Conservation (phyloP, 2,797 vertebrate genomes). For the Falco rusticolus region DNA sequence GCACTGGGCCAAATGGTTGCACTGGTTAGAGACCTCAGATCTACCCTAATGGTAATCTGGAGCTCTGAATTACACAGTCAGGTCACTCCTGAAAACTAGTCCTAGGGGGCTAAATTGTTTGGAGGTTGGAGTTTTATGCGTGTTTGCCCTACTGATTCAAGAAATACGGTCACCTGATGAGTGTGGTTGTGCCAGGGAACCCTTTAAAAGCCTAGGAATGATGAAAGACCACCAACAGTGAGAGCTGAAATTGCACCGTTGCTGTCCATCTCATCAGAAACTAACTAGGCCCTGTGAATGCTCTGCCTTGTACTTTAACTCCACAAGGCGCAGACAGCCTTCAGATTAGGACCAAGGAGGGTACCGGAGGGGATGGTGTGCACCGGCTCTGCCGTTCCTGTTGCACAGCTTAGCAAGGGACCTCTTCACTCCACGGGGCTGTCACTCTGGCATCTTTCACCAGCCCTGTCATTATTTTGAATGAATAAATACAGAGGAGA, state of each 20-base stretch:
- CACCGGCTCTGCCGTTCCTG: accelerated
- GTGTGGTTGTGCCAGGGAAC: not conserved
- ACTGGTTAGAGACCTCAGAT: not conserved
- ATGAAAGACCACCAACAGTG: not conserved
- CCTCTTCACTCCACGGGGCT: not conserved
- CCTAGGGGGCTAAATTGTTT: not conserved
- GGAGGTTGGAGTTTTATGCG: not conserved
- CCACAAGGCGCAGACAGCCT: not conserved
- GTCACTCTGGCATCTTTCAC: not conserved
- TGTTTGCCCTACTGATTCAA: not conserved
- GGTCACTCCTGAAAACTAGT: not conserved
- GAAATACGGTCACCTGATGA: not conserved
- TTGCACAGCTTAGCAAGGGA: not conserved
- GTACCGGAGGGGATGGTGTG: accelerated
- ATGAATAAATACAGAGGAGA: constrained; percentile 54
- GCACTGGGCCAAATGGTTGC: not conserved
- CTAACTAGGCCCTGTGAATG: not conserved
- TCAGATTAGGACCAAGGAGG: not conserved
- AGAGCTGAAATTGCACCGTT: not conserved
- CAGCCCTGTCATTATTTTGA: constrained; percentile 42
- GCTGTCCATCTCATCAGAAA: not conserved
- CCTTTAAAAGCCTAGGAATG: not conserved
- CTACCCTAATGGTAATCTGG: not conserved
- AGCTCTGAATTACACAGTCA: not conserved
- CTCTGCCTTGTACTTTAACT: not conserved